Conservation (phyloP, 2,888 invertebrate species). For the Therioaphis trifolii region DNA sequence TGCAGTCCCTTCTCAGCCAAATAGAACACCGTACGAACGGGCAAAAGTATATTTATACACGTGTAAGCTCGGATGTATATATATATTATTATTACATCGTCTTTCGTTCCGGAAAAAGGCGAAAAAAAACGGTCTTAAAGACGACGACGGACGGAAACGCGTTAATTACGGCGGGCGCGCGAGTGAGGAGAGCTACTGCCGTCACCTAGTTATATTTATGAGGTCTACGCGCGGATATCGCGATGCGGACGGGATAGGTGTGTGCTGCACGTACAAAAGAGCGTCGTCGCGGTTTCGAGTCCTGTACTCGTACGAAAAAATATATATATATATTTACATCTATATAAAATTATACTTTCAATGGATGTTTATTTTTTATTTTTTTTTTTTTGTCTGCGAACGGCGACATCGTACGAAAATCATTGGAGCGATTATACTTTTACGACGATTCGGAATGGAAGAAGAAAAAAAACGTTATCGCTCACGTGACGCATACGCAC, state of each 20-base stretch:
- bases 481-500: neutral
- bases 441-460: neutral
- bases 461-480: neutral
- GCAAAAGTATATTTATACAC: too few relatives aligned
- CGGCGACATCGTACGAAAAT: too few relatives aligned
- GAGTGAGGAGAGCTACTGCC: neutral
- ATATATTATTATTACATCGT: neutral
- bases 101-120: conserved; percentile 3
- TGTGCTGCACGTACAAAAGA: neutral
- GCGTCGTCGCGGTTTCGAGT: neutral
- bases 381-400: neutral
- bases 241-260: neutral
- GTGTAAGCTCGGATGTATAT: neutral
- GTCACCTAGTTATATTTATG: conserved; percentile 24
- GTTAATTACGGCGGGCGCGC: neutral
- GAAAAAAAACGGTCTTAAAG: conserved; percentile 9
- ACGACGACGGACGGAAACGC: conserved; percentile 32
- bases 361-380: neutral
- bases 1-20: neutral
- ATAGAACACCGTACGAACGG: neutral
- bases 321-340: too few relatives aligned
- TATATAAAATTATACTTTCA: neutral
- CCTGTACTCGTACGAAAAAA: neutral
- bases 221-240: neutral
- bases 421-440: neutral